Base-by-base conservation (phyloP, 2,113 vertebrate species). In the Ancistrus triradiatus region DNA sequence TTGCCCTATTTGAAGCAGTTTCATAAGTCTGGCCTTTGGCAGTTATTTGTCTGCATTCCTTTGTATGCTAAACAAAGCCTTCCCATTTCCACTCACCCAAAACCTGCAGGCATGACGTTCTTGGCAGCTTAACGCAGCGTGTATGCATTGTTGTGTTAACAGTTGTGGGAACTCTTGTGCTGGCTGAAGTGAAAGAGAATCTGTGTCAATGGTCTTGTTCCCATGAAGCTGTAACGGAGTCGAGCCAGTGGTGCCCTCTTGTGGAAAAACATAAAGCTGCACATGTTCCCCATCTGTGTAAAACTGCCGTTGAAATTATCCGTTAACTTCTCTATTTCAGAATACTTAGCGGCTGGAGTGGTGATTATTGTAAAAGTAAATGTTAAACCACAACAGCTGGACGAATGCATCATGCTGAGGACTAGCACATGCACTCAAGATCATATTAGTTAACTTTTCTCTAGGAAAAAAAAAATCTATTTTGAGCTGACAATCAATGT, bases 241-340 rank as follows among this genome's bases (percentile, higher is more conserved):
- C 42, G 37, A 69, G 68, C 68, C 61, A 75, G 69, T 83, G 76
- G 83, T 85, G 84, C 82, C 69, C 83, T 81, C 86, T 85, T 81
- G 80, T 87, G 87, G 84, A 64, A 28, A 56, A 19, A 66, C 7
- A n/a, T n/a, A n/a, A n/a, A n/a, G n/a, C n/a, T n/a, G n/a, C n/a
- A n/a, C n/a, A n/a, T n/a, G n/a, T n/a, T n/a, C n/a, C n/a, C n/a
- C n/a, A n/a, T n/a, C n/a, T n/a, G n/a, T n/a, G n/a, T n/a, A n/a
- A n/a, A n/a, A n/a, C n/a, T n/a, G n/a, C n/a, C n/a, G n/a, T n/a
- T n/a, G n/a, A n/a, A n/a, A n/a, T n/a, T n/a, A n/a, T n/a, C n/a
- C n/a, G n/a, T n/a, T n/a, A n/a, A n/a, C n/a, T n/a, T n/a, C n/a
- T n/a, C n/a, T n/a, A n/a, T n/a, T n/a, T n/a, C n/a, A n/a, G n/a